These are phyloP conservation scores for Smittia sp. DNA, from an alignment of 2,888 invertebrate genomes.

Conservation along the genomic window DNA sequence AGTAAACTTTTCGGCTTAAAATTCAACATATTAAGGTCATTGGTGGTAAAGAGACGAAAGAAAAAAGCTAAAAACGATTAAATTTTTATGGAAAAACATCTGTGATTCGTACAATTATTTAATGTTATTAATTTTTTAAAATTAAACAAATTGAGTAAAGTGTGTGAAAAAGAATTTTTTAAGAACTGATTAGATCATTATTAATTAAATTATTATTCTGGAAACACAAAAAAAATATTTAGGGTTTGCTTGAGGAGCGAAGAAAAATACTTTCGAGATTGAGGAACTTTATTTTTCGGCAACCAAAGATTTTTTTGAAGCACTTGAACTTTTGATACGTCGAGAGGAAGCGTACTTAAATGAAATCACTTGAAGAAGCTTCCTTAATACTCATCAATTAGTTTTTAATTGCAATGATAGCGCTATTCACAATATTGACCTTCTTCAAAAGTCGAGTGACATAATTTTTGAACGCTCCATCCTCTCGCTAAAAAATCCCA, in stretches of 20 bases:
- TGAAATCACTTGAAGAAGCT: too few species aligned
- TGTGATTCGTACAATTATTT: slow-evolving; percentile 43
- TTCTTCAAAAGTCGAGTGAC: too few species aligned
- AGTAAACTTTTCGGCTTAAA: slow-evolving; percentile 36
- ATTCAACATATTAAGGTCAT: slow-evolving; percentile 18
- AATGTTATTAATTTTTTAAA: slow-evolving; percentile 43
- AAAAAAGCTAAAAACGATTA: slow-evolving; percentile 26
- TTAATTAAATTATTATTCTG: slow-evolving; percentile 42
- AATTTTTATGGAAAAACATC: slow-evolving; percentile 42
- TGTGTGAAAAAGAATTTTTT: slow-evolving; percentile 42
- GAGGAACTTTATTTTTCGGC: slow-evolving; percentile 42
- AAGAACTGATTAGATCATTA: slow-evolving; percentile 45
- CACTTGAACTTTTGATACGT: not conserved
- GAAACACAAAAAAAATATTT: not conserved
- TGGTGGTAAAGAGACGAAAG: slow-evolving; percentile 1
- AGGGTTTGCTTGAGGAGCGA: not conserved
- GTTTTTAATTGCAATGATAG: too few species aligned
- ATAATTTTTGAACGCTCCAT: too few species aligned
- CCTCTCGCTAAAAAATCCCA: too few species aligned
- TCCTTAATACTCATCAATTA: too few species aligned
- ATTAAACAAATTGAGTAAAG: slow-evolving; percentile 40
- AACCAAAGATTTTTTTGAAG: slow-evolving; percentile 43
- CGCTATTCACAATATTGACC: too few species aligned
- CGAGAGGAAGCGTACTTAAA: too few species aligned
- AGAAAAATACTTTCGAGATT: not conserved